Base-by-base conservation (phyloP, 2,113 vertebrate species). In the Silurus meridionalis region DNA sequence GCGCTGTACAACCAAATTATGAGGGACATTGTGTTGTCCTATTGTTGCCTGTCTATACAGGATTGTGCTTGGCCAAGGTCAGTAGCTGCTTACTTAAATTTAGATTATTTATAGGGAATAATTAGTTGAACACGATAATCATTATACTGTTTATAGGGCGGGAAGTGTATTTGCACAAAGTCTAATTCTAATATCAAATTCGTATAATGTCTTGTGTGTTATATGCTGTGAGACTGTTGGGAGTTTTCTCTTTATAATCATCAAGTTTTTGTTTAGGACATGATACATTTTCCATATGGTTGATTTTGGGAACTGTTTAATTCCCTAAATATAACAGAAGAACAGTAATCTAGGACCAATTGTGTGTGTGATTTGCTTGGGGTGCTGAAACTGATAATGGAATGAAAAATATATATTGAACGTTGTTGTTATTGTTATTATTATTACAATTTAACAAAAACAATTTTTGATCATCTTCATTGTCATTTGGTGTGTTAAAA, bases 1-100 rank as follows among this genome's bases (percentile, higher is more conserved):
- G 69, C 57, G 80, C 77, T 75, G 48, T 83, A 64, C n/a, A 89
- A 84, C 71, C 85, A 87, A 89, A 89, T 87, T 61, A 82, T 82
- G 25, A 37, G 80, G 71, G 80, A 83, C 57, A 75, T 55, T 74
- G 8, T 86, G n/a, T 13, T 82, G 17, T 52, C 21, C 19, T 72
- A 5, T 83, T 21, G 25, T 15, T 67, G 61, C 37, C n/a, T 82
- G 57, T 52, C 52, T 87, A 75, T 60, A 60, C 28, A 28, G 19
- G 23, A 80, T 8, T 28, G 69, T 63, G 64, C 48, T 67, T 50
- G 52, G 48, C 23, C 15, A 37, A 83, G 63, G 25, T 52, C 66
- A 60, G 25, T 78, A 87, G 52, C 72, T 88, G 69, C 82, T 88
- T 86, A 17, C 57, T 66, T 84, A 15, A 79, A 74, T 82, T 2